phyloP scores from a whole-genome alignment of 2,888 invertebrate species.

The Chesias legatella region DNA sequence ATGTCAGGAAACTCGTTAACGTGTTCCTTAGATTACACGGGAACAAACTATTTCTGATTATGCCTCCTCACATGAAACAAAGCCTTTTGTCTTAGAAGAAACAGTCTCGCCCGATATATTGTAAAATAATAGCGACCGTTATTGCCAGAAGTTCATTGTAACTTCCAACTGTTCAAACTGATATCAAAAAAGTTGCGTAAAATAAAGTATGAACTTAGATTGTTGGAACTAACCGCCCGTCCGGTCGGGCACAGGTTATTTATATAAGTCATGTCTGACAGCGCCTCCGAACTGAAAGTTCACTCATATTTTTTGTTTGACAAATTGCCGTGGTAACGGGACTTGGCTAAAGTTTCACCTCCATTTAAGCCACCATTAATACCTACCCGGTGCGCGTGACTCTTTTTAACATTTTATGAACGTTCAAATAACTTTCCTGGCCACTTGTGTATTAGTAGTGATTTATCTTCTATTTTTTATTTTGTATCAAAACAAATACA shows the following conservation, averaged over 20 bases:
- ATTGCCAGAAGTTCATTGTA: slow-evolving; percentile 27
- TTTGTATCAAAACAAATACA: too few species aligned
- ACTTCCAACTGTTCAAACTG: slow-evolving; percentile 34
- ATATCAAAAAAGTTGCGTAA: slow-evolving; percentile 43
- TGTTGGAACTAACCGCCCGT: slow-evolving; percentile 43
- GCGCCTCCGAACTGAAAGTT: slow-evolving; percentile 66
- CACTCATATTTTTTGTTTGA: slow-evolving; percentile 76
- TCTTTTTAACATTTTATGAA: slow-evolving; percentile 50
- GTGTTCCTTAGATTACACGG: too few species aligned
- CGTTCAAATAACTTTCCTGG: slow-evolving; percentile 26
- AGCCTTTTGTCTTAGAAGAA: too few species aligned
- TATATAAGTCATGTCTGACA: slow-evolving; percentile 71
- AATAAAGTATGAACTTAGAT: slow-evolving; percentile 38
- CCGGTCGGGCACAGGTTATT: slow-evolving; percentile 55
- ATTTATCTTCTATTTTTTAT: neutral
- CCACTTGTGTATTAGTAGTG: slow-evolving; percentile 19
- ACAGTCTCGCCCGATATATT: neutral
- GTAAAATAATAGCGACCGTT: slow-evolving; percentile 12
- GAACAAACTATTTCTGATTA: too few species aligned
- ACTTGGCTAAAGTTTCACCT: slow-evolving; percentile 73
- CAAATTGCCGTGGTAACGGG: slow-evolving; percentile 74
- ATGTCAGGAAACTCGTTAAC: too few species aligned
- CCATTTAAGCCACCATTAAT: slow-evolving; percentile 69
- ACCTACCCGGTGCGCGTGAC: slow-evolving; percentile 53
- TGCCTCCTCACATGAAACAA: too few species aligned